Conservation (phyloP, 2,113 vertebrate genomes). For the Cochlearius cochlearius region DNA sequence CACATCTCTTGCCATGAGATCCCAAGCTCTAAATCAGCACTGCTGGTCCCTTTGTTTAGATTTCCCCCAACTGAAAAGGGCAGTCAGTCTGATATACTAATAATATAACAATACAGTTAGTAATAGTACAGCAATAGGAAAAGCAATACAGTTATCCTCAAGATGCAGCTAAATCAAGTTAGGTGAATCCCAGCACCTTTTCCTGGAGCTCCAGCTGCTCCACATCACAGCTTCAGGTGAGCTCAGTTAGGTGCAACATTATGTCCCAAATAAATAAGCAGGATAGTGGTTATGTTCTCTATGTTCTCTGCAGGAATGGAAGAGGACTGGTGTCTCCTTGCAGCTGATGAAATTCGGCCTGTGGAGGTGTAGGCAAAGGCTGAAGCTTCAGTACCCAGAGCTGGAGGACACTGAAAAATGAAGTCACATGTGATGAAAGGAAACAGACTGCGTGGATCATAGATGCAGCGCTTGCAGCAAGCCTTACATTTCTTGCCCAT, state of each 20-base stretch:
- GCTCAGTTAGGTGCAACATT: too few relatives aligned
- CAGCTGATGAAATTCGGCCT: neutral
- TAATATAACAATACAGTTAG: neutral
- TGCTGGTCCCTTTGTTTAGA: neutral
- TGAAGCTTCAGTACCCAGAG: neutral
- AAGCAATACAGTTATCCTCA: neutral
- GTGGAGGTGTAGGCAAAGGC: neutral
- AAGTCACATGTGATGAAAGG: neutral
- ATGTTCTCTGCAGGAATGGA: neutral
- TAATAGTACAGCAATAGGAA: neutral
- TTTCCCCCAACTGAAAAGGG: neutral
- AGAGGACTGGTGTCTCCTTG: neutral
- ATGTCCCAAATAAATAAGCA: neutral
- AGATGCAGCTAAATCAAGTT: neutral
- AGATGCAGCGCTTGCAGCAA: neutral
- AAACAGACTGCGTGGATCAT: neutral
- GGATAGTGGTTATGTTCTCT: neutral
- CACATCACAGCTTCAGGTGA: neutral
- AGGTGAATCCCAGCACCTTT: neutral
- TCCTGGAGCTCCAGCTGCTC: neutral
- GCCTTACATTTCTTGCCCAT: too few relatives aligned
- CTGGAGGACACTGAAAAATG: neutral
- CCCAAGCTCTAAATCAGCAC: neutral
- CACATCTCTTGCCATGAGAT: neutral
- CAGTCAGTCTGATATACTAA: neutral